phyloP scores from a whole-genome alignment of 2,888 invertebrate genomes.

The Halocaridina rubra region DNA sequence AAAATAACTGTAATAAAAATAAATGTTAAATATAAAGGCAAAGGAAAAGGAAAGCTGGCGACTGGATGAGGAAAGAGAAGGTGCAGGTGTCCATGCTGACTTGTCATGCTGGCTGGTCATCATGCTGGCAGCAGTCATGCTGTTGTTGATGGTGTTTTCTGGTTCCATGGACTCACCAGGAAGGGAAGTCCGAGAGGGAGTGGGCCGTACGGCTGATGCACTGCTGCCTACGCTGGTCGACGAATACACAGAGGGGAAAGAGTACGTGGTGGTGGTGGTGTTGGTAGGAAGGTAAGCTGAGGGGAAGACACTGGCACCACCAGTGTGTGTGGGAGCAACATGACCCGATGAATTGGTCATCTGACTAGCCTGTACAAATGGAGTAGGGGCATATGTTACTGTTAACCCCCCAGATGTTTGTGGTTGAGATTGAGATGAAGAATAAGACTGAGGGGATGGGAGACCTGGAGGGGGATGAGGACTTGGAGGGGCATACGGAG shows the following conservation, averaged over 20 bases:
- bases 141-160: constrained; percentile 35
- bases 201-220: constrained; percentile 21
- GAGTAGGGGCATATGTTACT: constrained; percentile 45
- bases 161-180: constrained; percentile 55
- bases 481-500: constrained; percentile 57
- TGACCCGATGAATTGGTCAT: constrained; percentile 31
- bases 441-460: constrained; percentile 47
- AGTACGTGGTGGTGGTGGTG: constrained; percentile 31
- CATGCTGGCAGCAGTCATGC: constrained; percentile 36
- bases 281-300: constrained; percentile 36
- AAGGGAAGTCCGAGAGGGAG: constrained; percentile 35
- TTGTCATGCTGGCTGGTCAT: constrained; percentile 24
- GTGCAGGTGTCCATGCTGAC: constrained; percentile 30
- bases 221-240: constrained; percentile 22
- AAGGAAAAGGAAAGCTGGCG: constrained; percentile 22
- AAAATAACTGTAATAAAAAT: constrained; percentile 11
- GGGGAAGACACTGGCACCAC: constrained; percentile 32
- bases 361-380: constrained; percentile 50
- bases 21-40: constrained; percentile 3
- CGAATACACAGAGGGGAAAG: constrained; percentile 39
- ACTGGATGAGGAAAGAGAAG: constrained; percentile 21
- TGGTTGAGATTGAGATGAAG: constrained; percentile 12
- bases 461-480: constrained; percentile 64
- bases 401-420: constrained; percentile 32
- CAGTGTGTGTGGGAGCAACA: constrained; percentile 33